These are phyloP conservation scores for Melipona bicolor DNA, from an alignment of 2,888 invertebrate species.

Conservation along the genomic window DNA sequence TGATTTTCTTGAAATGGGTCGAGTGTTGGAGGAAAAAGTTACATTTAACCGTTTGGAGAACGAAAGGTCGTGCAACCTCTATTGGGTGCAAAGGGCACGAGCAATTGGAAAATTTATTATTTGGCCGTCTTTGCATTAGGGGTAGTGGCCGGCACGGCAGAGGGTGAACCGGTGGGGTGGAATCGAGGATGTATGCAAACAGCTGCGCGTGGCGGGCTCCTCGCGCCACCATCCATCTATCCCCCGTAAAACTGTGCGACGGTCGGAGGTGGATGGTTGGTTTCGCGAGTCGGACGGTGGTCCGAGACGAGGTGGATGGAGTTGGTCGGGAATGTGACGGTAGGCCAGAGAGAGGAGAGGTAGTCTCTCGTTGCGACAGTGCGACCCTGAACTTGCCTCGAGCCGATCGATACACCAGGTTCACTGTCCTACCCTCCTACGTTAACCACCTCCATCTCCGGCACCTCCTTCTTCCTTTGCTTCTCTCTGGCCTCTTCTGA, in stretches of 20 bases:
- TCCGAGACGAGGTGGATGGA: slow-evolving; percentile 54
- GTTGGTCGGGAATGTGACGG: slow-evolving; percentile 47
- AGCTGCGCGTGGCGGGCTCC: slow-evolving; percentile 78
- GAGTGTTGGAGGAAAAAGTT: background rate
- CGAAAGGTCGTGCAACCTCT: background rate
- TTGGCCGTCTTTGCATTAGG: slow-evolving; percentile 68
- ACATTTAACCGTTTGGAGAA: background rate
- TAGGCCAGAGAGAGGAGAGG: slow-evolving; percentile 23
- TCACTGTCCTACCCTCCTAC: slow-evolving; percentile 78
- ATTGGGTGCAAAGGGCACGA: background rate
- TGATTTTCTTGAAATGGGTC: background rate
- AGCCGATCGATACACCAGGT: slow-evolving; percentile 80
- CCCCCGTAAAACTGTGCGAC: slow-evolving; percentile 65
- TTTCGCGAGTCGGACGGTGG: slow-evolving; percentile 61
- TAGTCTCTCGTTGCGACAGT: slow-evolving; percentile 70
- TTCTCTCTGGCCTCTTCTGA: slow-evolving; percentile 58
- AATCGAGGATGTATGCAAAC: slow-evolving; percentile 76
- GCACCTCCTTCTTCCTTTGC: slow-evolving; percentile 54
- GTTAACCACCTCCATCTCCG: slow-evolving; percentile 61
- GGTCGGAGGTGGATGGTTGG: slow-evolving; percentile 56
- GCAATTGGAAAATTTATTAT: slow-evolving; percentile 76
- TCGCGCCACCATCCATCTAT: slow-evolving; percentile 68
- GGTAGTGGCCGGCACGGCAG: slow-evolving; percentile 30
- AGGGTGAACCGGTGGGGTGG: background rate
- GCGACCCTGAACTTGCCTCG: slow-evolving; percentile 81